phyloP scores from a whole-genome alignment of 2,113 vertebrate genomes.

The Corydoras sp. region DNA sequence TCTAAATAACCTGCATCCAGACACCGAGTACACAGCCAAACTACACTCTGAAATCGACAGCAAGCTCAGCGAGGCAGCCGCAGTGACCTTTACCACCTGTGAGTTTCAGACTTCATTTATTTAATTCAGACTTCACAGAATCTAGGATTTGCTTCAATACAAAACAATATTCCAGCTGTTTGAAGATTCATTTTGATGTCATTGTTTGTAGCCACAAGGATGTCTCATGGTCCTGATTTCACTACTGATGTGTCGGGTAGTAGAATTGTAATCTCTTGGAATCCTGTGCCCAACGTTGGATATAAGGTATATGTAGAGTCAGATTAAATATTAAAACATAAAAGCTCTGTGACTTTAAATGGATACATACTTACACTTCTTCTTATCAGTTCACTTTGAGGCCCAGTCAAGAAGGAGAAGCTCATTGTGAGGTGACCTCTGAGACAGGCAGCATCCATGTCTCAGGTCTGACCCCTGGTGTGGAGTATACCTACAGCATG shows the following conservation, averaged over 20 bases:
- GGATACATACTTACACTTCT: neutral
- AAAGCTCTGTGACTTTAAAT: neutral
- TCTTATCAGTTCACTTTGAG: slow-evolving; percentile 77
- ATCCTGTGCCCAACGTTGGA: neutral
- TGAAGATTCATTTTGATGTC: neutral
- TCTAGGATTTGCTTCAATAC: neutral
- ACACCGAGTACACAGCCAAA: slow-evolving; percentile 72
- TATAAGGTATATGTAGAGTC: neutral
- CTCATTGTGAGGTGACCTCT: slow-evolving; percentile 84
- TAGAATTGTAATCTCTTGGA: neutral
- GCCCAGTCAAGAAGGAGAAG: slow-evolving; percentile 90
- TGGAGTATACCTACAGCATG: slow-evolving; percentile 88
- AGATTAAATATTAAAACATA: no score
- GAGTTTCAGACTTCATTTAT: neutral
- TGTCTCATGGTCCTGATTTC: neutral
- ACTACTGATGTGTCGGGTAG: neutral
- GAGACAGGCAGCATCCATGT: slow-evolving; percentile 85
- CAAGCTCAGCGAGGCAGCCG: slow-evolving; percentile 68
- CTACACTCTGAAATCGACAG: slow-evolving; percentile 74
- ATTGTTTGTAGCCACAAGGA: slow-evolving; percentile 1
- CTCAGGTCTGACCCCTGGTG: slow-evolving; percentile 88
- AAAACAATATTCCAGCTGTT: neutral
- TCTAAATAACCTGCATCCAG: slow-evolving; percentile 75
- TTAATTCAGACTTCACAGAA: neutral
- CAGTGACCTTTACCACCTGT: slow-evolving; percentile 60